Evolutionary conservation across 2,888 invertebrate species (phyloP).

Genomic region (Hanleya hanleyi): DNA sequence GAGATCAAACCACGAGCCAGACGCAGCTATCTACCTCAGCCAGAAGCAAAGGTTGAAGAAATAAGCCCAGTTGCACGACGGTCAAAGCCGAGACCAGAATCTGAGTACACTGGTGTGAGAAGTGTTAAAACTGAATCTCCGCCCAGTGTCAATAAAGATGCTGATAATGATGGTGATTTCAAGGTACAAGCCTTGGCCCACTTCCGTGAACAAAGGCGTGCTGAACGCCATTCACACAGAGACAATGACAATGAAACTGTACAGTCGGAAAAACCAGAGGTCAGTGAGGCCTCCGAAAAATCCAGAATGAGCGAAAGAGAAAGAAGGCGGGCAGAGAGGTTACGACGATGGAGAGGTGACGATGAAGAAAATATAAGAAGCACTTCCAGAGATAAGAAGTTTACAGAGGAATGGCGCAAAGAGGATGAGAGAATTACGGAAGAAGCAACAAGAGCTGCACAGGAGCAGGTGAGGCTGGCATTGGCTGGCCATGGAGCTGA

Average conservation of each 20-base stretch:
- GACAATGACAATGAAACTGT: background rate
- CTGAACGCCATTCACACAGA: too few species aligned
- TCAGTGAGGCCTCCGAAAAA: background rate
- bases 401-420: background rate
- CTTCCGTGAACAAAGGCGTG: background rate
- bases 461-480: background rate
- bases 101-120: too few species aligned
- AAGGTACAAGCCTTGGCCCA: background rate
- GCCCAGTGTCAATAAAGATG: too few species aligned
- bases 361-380: background rate
- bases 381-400: background rate
- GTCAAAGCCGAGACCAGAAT: too few species aligned
- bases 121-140: too few species aligned
- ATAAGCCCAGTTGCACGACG: too few species aligned
- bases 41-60: too few species aligned
- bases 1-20: too few species aligned
- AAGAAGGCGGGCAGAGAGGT: conserved; percentile 1
- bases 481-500: background rate
- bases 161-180: background rate
- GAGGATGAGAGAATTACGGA: background rate
- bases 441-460: background rate
- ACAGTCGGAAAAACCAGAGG: background rate
- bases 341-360: background rate
- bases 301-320: background rate
- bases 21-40: too few species aligned